A percentile compares a stretch with the other conserved stretches of the same genome.
phyloP scores from a whole-genome alignment of 2,797 vertebrate genomes.

The Merluccius polli region DNA sequence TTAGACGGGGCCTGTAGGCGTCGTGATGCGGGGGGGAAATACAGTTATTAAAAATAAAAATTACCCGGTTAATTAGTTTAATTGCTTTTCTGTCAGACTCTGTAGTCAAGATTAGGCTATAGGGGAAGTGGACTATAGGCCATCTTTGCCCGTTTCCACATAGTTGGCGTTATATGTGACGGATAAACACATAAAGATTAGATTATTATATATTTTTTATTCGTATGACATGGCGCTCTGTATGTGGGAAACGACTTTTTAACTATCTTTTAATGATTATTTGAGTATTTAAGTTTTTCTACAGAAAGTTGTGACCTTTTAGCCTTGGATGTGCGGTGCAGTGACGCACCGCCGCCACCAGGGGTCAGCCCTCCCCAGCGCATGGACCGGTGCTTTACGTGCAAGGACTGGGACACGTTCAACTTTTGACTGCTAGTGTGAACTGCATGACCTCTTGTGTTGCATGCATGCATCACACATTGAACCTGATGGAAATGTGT shows the following conservation, averaged over 20 bases:
- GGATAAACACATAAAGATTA: neutral
- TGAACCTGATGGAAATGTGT: neutral
- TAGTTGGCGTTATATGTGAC: neutral
- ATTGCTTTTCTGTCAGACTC: constrained; percentile 3
- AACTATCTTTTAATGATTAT: neutral
- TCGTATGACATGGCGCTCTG: neutral
- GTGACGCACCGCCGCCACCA: neutral
- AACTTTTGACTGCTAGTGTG: neutral
- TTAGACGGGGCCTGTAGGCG: neutral
- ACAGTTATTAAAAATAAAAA: neutral
- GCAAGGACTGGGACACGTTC: neutral
- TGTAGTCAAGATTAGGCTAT: neutral
- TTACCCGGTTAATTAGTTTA: neutral
- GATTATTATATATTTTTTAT: neutral
- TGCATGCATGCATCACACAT: neutral
- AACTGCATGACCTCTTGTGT: neutral
- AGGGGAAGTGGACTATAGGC: neutral
- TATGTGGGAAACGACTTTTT: neutral
- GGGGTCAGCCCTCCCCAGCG: neutral
- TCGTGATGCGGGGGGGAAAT: neutral
- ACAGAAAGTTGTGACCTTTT: neutral
- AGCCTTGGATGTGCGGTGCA: neutral
- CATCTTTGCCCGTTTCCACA: neutral
- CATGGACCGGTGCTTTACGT: too few relatives aligned
- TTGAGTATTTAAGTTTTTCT: constrained; percentile 1